Conservation (phyloP, 2,113 vertebrate genomes). For the Lontra canadensis region DNA sequence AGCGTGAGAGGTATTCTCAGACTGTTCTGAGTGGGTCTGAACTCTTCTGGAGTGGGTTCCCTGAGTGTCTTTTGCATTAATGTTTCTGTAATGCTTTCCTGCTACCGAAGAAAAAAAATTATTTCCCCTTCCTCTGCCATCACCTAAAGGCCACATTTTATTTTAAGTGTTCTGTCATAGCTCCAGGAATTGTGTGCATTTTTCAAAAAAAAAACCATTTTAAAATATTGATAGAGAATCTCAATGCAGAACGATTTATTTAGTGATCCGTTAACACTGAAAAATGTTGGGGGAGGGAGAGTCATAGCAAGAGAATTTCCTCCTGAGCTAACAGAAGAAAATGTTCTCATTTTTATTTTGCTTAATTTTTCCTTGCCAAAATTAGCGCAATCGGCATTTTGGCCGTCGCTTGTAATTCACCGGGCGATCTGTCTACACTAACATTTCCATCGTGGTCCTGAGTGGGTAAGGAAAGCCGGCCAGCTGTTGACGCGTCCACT, state of each 20-base stretch:
- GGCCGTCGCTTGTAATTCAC: neutral
- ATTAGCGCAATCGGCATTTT: neutral
- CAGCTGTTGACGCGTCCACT: neutral
- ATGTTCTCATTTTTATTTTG: conserved; percentile 59
- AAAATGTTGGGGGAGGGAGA: conserved; percentile 56
- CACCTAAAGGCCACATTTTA: conserved; percentile 77
- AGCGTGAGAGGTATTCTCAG: fast-evolving
- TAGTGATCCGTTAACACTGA: conserved; percentile 76
- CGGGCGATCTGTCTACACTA: neutral
- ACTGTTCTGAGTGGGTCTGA: neutral
- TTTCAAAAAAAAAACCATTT: conserved; percentile 84
- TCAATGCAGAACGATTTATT: conserved; percentile 74
- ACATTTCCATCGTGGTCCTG: neutral
- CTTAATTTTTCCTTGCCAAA: conserved; percentile 54
- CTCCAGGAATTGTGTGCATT: conserved; percentile 78
- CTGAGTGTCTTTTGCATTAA: neutral
- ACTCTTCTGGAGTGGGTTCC: neutral
- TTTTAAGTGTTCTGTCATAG: conserved; percentile 77
- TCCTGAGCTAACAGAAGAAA: conserved; percentile 66
- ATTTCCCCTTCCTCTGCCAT: neutral
- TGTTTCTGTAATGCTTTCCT: neutral
- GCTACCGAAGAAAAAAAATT: neutral
- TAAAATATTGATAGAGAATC: conserved; percentile 83
- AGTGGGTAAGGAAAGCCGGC: neutral
- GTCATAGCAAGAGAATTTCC: conserved; percentile 64